A percentile compares a stretch with the other conserved stretches of the same genome.
These are phyloP conservation scores for Megamerina dolium DNA, from an alignment of 2,888 invertebrate genomes.

Conservation along the genomic window DNA sequence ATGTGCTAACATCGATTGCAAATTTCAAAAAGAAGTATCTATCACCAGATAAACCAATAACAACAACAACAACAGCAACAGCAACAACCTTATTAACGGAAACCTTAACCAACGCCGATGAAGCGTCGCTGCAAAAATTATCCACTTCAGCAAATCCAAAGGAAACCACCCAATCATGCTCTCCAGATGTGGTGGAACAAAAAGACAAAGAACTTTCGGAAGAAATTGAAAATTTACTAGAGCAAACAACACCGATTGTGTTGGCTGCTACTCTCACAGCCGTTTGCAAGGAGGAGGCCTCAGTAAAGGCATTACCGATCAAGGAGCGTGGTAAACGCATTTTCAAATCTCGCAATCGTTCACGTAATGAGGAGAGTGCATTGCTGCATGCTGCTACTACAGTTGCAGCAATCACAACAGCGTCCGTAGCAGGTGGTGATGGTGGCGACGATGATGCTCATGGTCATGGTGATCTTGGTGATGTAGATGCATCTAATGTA, in stretches of 20 bases:
- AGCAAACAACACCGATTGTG: constrained; percentile 56
- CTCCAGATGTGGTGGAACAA: constrained; percentile 24
- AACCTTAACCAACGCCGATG: background rate
- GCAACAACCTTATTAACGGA: background rate
- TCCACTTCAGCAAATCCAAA: constrained; percentile 3
- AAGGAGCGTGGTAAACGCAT: constrained; percentile 48
- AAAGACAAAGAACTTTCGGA: constrained; percentile 46
- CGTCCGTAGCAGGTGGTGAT: background rate
- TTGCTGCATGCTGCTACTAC: too few species aligned
- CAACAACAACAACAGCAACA: constrained; percentile 8
- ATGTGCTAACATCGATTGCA: constrained; percentile 31
- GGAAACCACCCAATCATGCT: too few species aligned
- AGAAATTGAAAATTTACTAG: constrained; percentile 59
- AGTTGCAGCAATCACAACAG: too few species aligned
- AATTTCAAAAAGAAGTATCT: constrained; percentile 37
- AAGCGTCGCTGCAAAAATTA: background rate
- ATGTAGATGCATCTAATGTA: too few species aligned
- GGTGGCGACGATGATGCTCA: too few species aligned
- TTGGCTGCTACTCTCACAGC: background rate
- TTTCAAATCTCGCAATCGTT: constrained; percentile 45
- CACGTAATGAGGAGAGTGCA: constrained; percentile 24
- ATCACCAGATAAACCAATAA: constrained; percentile 26
- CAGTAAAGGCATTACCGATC: constrained; percentile 41
- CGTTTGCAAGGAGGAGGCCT: constrained; percentile 20
- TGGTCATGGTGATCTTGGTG: too few species aligned